These are phyloP conservation scores for Avahi laniger DNA, from an alignment of 2,797 vertebrate species.

Conservation along the genomic window DNA sequence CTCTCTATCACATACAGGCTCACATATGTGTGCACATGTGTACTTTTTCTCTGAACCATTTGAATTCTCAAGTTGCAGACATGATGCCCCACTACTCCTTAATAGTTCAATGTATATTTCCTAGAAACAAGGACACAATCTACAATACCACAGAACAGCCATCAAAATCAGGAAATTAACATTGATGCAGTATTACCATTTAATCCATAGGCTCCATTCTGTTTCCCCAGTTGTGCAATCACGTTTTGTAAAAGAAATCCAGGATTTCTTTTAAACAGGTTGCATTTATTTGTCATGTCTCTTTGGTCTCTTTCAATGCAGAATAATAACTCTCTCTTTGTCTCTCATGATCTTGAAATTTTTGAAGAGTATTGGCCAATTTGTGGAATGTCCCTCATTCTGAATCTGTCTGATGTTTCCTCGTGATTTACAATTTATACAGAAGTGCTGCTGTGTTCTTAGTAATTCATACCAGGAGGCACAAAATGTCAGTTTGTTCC, in stretches of 20 bases:
- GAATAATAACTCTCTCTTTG: not conserved
- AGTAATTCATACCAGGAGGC: not conserved
- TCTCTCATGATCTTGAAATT: slow-evolving; percentile 21
- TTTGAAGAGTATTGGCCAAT: not conserved
- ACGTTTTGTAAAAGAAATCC: not conserved
- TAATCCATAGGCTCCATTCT: not conserved
- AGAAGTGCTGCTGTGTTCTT: not conserved
- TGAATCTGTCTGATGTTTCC: not conserved
- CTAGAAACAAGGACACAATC: not conserved
- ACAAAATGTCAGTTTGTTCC: not conserved
- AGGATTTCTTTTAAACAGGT: not conserved
- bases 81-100: not conserved
- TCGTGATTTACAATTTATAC: not conserved
- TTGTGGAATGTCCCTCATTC: not conserved
- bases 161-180: not conserved
- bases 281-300: not conserved
- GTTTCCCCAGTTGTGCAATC: not conserved
- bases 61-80: not conserved
- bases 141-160: not conserved
- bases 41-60: not conserved
- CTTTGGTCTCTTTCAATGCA: slow-evolving; percentile 17
- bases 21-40: not conserved
- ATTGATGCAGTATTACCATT: not conserved
- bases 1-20: not conserved
- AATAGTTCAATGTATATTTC: not conserved